phyloP scores from a whole-genome alignment of 2,113 vertebrate species.

The Sinocyclocheilus anshuiensis region DNA sequence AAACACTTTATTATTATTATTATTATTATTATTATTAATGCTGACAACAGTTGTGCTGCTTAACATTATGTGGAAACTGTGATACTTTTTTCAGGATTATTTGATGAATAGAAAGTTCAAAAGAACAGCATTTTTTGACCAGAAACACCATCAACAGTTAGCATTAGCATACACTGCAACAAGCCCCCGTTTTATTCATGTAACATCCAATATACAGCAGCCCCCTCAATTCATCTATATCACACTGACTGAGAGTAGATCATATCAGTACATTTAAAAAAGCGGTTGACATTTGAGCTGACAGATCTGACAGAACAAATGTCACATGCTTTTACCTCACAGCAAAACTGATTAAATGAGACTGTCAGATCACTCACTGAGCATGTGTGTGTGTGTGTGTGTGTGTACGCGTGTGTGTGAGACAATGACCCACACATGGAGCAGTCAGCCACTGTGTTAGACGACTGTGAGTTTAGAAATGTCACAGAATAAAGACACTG shows the following conservation, averaged over 20 bases:
- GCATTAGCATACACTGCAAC: not conserved
- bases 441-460: not conserved
- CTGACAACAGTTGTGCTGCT: not conserved
- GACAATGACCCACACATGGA: not conserved
- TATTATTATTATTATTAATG: not conserved
- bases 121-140: not conserved
- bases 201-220: not conserved
- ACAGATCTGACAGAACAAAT: conserved; percentile 2
- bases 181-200: not conserved
- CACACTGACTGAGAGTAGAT: not conserved
- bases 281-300: conserved; percentile 22
- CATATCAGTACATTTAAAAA: conserved; percentile 16
- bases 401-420: not conserved
- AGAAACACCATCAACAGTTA: not conserved
- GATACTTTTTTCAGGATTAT: not conserved
- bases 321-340: conserved; percentile 30
- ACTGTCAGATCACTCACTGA: conserved; percentile 13
- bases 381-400: not conserved
- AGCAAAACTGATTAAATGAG: conserved; percentile 32
- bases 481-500: conserved; percentile 29
- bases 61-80: not conserved
- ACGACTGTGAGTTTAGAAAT: conserved; percentile 20
- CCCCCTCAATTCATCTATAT: not conserved
- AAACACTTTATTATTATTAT: not conserved
- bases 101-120: not conserved